phyloP scores from a whole-genome alignment of 2,888 invertebrate genomes.

The Serrognathus titanus region DNA sequence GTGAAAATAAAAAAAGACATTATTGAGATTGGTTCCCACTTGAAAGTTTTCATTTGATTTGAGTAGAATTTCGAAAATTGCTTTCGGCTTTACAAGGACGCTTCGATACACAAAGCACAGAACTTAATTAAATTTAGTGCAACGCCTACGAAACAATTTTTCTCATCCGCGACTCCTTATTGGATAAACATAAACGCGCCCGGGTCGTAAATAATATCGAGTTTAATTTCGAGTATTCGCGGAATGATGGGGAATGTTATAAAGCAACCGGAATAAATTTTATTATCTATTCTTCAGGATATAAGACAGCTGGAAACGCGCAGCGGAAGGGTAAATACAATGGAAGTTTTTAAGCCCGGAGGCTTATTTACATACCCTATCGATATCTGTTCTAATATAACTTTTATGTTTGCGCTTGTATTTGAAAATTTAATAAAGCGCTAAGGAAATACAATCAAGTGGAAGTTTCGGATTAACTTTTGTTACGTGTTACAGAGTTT shows the following conservation, averaged over 20 bases:
- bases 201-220: neutral
- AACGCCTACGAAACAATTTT: neutral
- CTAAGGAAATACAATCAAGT: no score
- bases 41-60: no score
- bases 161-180: neutral
- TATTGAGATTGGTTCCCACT: no score
- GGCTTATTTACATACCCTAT: slow-evolving; percentile 7
- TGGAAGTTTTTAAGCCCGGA: neutral
- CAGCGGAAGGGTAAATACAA: slow-evolving; percentile 1
- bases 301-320: neutral
- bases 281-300: neutral
- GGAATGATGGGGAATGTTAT: neutral
- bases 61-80: no score
- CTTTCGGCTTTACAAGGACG: neutral
- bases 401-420: slow-evolving; percentile 3
- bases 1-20: no score
- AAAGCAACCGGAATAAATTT: neutral
- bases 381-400: slow-evolving; percentile 7
- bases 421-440: slow-evolving; percentile 11
- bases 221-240: slow-evolving; percentile 1
- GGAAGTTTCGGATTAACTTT: no score
- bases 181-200: neutral
- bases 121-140: neutral
- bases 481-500: no score
- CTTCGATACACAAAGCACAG: neutral